phyloP scores from a whole-genome alignment of 2,113 vertebrate genomes.

The Dromas ardeola region DNA sequence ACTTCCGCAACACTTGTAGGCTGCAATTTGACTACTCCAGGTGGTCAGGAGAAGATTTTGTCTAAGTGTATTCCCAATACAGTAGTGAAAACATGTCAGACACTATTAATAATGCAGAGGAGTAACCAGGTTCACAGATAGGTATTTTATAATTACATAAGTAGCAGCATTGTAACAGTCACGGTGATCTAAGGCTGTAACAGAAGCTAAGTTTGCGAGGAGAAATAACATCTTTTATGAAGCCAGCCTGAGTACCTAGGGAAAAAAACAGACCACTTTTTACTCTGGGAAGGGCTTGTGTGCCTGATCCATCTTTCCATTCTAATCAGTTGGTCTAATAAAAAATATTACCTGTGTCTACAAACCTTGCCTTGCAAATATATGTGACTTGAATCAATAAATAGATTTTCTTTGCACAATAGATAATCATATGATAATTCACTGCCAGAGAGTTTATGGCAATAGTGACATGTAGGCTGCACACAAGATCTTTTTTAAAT shows the following conservation, averaged over 20 bases:
- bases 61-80: not conserved
- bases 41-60: not conserved
- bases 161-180: not conserved
- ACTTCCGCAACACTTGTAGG: not conserved
- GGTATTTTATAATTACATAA: slow-evolving; percentile 20
- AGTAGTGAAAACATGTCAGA: not conserved
- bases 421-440: slow-evolving; percentile 23
- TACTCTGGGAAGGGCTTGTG: not conserved
- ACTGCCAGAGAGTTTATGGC: slow-evolving; percentile 5
- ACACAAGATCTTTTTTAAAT: not conserved
- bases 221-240: not conserved
- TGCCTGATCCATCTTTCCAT: not conserved
- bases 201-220: not conserved
- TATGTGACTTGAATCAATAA: slow-evolving; percentile 40
- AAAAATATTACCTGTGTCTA: slow-evolving; percentile 39
- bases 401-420: slow-evolving; percentile 18
- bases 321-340: slow-evolving; percentile 37
- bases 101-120: not conserved
- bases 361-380: slow-evolving; percentile 29
- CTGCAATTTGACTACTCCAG: not conserved
- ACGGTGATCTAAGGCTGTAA: not conserved
- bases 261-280: not conserved
- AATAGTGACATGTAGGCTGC: not conserved
- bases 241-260: not conserved
- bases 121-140: not conserved